Conservation (phyloP, 2,888 invertebrate genomes). For the Drosophila mettleri region DNA sequence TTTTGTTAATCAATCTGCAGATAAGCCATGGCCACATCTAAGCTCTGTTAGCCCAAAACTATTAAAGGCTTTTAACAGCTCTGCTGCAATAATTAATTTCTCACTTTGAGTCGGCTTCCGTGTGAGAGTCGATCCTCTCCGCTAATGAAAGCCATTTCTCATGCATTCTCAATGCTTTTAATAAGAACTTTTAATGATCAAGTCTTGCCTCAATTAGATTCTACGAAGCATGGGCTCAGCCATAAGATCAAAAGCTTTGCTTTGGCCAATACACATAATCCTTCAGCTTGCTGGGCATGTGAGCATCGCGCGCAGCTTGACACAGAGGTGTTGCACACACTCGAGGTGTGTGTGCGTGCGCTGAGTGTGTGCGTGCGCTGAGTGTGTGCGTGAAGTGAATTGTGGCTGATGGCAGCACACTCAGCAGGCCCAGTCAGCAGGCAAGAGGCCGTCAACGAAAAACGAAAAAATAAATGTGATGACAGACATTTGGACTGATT, state of each 20-base stretch:
- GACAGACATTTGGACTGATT: constrained; percentile 77
- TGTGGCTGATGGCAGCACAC: constrained; percentile 9
- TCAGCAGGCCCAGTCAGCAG: constrained; percentile 1
- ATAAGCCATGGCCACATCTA: not conserved
- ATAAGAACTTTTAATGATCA: not conserved
- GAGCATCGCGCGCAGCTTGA: constrained; percentile 8
- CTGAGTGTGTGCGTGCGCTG: not conserved
- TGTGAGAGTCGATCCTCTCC: not conserved
- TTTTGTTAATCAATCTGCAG: not conserved
- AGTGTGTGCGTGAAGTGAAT: constrained; percentile 6
- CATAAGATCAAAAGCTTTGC: constrained; percentile 1
- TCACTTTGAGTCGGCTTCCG: not conserved
- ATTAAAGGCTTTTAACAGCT: not conserved
- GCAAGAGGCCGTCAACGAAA: constrained; percentile 24
- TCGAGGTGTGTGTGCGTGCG: not conserved
- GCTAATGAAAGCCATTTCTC: not conserved
- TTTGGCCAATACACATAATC: not conserved
- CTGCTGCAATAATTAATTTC: constrained; percentile 1
- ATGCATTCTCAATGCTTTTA: not conserved
- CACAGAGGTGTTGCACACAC: constrained; percentile 3
- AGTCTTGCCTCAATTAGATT: not conserved
- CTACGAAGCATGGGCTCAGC: not conserved
- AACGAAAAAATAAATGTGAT: constrained; percentile 57
- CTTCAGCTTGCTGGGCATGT: not conserved
- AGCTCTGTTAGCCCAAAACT: not conserved